A percentile compares a stretch with the other conserved stretches of the same genome.
Evolutionary conservation across 2,888 invertebrate genomes (phyloP).

Genomic region (Leptopilina syphax): DNA sequence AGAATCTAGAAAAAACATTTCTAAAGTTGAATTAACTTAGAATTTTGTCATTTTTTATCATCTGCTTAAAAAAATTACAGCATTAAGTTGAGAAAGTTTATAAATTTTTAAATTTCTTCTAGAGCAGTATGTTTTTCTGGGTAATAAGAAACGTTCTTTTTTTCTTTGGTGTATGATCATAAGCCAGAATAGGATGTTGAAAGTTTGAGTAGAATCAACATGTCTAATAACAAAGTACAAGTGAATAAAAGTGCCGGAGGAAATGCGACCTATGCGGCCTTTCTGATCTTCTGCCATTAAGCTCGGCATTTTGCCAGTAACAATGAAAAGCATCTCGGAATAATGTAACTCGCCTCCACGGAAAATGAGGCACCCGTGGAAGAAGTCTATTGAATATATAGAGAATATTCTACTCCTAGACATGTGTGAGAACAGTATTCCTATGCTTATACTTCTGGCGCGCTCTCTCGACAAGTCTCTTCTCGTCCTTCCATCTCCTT

Average conservation of each 20-base stretch:
- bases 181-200: slow-evolving; percentile 30
- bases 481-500: slow-evolving; percentile 30
- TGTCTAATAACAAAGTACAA: slow-evolving; percentile 44
- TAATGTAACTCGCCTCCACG: slow-evolving; percentile 60
- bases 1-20: no score
- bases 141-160: slow-evolving; percentile 42
- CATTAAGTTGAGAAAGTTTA: background rate
- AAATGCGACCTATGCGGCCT: slow-evolving; percentile 54
- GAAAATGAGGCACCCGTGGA: slow-evolving; percentile 59
- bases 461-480: slow-evolving; percentile 9
- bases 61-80: background rate
- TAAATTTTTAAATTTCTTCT: background rate
- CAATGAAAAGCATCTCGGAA: slow-evolving; percentile 64
- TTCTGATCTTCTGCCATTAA: slow-evolving; percentile 59
- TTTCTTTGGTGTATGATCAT: background rate
- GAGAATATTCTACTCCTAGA: slow-evolving; percentile 7
- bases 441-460: slow-evolving; percentile 24
- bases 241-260: slow-evolving; percentile 52
- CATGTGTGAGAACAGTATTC: slow-evolving; percentile 38
- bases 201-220: slow-evolving; percentile 26
- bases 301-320: slow-evolving; percentile 68
- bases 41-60: no score
- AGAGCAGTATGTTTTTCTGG: slow-evolving; percentile 4
- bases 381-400: slow-evolving; percentile 41
- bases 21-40: no score